phyloP scores from a whole-genome alignment of 2,113 vertebrate species.

The Gadus chalcogrammus region DNA sequence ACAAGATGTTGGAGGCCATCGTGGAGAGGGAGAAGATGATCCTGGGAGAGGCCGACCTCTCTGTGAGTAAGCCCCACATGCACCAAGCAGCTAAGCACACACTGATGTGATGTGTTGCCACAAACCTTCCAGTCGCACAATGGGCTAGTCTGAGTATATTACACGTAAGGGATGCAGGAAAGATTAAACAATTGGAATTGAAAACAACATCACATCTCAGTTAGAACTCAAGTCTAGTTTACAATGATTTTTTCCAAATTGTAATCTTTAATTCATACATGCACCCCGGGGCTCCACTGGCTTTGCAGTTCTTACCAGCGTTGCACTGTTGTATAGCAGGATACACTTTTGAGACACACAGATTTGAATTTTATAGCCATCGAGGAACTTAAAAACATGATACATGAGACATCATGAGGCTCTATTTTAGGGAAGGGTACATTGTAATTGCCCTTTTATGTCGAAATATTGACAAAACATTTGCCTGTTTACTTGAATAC shows the following conservation, averaged over 20 bases:
- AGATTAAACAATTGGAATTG: too few relatives aligned
- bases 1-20: conserved; percentile 87
- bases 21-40: conserved; percentile 86
- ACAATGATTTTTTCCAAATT: too few relatives aligned
- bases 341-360: background rate
- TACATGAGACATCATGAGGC: background rate
- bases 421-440: too few relatives aligned
- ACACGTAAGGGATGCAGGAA: too few relatives aligned
- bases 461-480: too few relatives aligned
- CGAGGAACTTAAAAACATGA: background rate
- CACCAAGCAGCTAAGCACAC: too few relatives aligned
- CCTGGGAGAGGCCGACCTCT: conserved; percentile 83
- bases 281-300: background rate
- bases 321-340: background rate
- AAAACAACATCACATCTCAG: background rate
- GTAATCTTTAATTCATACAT: too few relatives aligned
- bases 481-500: too few relatives aligned
- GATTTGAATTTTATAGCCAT: background rate
- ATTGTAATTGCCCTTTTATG: too few relatives aligned
- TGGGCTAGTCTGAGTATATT: too few relatives aligned
- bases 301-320: background rate
- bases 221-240: background rate
- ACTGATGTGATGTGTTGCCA: too few relatives aligned
- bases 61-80: conserved; percentile 73
- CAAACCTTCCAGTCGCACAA: too few relatives aligned